Evolutionary conservation across 2,113 vertebrate species (phyloP).

Genomic region (Lepisosteus oculatus): DNA sequence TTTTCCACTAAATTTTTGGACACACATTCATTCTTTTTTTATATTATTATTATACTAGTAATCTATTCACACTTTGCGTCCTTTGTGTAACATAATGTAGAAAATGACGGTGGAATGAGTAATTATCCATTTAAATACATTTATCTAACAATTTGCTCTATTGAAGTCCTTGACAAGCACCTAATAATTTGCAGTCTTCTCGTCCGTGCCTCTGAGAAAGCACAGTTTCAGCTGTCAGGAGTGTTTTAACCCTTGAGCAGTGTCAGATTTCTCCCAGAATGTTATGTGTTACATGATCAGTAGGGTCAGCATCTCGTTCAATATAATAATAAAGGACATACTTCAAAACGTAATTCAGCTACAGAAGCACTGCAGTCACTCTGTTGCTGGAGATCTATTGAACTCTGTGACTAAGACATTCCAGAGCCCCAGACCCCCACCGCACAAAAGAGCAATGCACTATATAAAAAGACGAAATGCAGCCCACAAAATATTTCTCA

Average conservation of each 20-base stretch:
- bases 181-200: neutral
- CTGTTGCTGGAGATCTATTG: too few species aligned
- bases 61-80: conserved; percentile 2
- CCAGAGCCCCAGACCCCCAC: too few species aligned
- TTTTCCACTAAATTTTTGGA: conserved; percentile 7
- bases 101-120: conserved; percentile 13
- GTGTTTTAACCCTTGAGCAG: neutral
- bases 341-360: too few species aligned
- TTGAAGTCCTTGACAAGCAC: conserved; percentile 5
- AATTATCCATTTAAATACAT: conserved; percentile 17
- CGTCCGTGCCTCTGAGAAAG: neutral
- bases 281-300: neutral
- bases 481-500: too few species aligned
- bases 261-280: neutral
- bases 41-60: neutral
- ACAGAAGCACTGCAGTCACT: too few species aligned
- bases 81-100: conserved; percentile 15
- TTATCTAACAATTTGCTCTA: conserved; percentile 16
- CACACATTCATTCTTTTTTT: neutral
- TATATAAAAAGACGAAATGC: too few species aligned
- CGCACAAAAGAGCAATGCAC: too few species aligned
- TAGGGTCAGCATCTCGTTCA: neutral
- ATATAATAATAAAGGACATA: too few species aligned
- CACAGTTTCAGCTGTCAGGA: neutral
- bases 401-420: too few species aligned